phyloP scores from a whole-genome alignment of 2,888 invertebrate genomes.

The Pristionchus japonicus region DNA sequence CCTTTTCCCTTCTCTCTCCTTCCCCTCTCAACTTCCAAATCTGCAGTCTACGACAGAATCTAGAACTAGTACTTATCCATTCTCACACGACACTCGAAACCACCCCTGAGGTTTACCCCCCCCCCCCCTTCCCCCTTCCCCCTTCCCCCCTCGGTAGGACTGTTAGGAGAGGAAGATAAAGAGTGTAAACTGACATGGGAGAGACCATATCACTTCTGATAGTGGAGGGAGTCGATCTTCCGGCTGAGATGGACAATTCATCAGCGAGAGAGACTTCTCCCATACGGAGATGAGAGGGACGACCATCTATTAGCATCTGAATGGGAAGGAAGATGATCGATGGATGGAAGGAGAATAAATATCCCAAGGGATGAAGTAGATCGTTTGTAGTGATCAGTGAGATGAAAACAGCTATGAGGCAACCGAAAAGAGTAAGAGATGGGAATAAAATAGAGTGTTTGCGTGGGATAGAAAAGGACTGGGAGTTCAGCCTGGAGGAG shows the following conservation, averaged over 20 bases:
- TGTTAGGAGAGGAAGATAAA: no score
- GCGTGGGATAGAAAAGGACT: neutral
- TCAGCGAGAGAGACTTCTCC: constrained; percentile 33
- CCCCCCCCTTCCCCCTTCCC: no score
- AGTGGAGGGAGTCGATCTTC: constrained; percentile 24
- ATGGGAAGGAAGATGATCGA: neutral
- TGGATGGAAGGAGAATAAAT: no score
- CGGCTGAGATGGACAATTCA: constrained; percentile 16
- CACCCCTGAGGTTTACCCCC: no score
- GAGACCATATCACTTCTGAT: constrained; percentile 3
- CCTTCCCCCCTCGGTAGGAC: neutral
- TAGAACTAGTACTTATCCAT: neutral
- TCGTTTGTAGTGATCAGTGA: no score
- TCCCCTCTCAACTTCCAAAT: neutral
- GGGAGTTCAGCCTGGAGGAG: neutral
- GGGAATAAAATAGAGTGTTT: neutral
- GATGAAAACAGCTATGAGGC: neutral
- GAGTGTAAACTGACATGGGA: neutral
- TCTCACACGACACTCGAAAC: neutral
- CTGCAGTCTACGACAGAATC: neutral
- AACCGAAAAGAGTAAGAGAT: neutral
- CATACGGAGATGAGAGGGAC: constrained; percentile 8
- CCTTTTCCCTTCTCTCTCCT: neutral
- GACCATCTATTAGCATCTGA: constrained; percentile 30
- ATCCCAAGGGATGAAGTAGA: no score